Percentiles rank a stretch among this genome's conserved stretches.
Evolutionary conservation across 2,797 vertebrate species (phyloP).

Genomic region (Simalia tracyae): DNA sequence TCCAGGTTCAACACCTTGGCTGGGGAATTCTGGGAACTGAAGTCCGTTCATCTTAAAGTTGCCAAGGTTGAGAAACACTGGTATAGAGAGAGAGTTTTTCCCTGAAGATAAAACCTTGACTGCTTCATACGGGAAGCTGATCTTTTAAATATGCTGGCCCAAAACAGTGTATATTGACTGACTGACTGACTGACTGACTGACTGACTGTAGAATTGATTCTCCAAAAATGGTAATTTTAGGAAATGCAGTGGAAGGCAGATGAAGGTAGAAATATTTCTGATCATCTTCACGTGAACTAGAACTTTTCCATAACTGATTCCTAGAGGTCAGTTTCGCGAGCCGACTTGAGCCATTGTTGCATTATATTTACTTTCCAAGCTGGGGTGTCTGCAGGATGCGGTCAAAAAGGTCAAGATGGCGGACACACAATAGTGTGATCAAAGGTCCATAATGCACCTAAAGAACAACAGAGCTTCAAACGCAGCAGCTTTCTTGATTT

Average conservation of each 20-base stretch:
- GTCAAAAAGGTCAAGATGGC: background rate
- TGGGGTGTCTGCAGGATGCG: background rate
- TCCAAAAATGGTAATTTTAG: background rate
- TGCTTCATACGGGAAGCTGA: background rate
- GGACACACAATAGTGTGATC: background rate
- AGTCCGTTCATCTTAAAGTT: background rate
- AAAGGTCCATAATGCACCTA: background rate
- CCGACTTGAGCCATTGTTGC: background rate
- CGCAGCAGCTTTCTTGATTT: accelerated
- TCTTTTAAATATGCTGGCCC: background rate
- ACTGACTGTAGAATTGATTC: background rate
- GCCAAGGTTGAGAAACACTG: background rate
- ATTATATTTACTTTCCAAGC: background rate
- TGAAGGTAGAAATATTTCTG: background rate
- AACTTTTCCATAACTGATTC: background rate
- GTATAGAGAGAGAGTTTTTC: background rate
- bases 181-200: background rate
- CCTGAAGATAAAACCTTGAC: background rate
- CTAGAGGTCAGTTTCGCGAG: background rate
- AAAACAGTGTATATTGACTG: background rate
- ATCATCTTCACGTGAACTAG: background rate
- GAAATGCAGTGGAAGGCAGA: background rate
- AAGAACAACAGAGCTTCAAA: background rate
- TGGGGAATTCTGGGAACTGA: background rate
- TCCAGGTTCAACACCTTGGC: background rate